These are phyloP conservation scores for Caerostris extrusa DNA, from an alignment of 1,140 invertebrate species.

Conservation along the genomic window DNA sequence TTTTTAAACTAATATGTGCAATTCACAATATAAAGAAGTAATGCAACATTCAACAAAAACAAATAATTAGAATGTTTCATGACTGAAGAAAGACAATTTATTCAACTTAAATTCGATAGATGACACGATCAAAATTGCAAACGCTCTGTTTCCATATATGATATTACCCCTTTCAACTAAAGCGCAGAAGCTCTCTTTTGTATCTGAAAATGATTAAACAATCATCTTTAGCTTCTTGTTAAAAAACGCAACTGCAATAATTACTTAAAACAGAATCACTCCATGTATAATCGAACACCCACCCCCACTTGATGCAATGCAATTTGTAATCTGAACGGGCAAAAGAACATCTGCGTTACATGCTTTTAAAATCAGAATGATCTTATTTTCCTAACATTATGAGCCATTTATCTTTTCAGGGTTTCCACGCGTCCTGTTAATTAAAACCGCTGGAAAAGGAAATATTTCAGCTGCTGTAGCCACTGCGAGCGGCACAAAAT, in stretches of 20 bases:
- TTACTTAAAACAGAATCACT: background rate
- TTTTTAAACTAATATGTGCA: too few species aligned
- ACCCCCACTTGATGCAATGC: background rate
- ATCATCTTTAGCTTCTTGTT: background rate
- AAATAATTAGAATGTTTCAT: background rate
- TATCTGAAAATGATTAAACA: background rate
- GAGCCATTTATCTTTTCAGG: conserved; percentile 3
- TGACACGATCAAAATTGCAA: too few species aligned
- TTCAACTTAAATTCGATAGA: too few species aligned
- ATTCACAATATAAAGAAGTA: too few species aligned
- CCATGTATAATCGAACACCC: background rate
- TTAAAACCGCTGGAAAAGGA: conserved; percentile 6
- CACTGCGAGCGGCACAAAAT: background rate
- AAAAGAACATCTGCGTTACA: too few species aligned
- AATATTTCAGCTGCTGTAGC: conserved; percentile 9
- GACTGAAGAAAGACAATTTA: too few species aligned
- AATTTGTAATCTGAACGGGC: too few species aligned
- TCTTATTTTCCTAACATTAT: conserved; percentile 4
- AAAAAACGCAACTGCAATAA: background rate
- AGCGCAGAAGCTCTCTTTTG: too few species aligned
- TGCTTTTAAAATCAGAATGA: conserved; percentile 24
- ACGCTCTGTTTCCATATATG: too few species aligned
- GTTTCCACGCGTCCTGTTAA: background rate
- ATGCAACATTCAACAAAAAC: too few species aligned
- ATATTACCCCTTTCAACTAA: too few species aligned